Base-by-base conservation (phyloP, 2,888 invertebrate species). In the Alentia gelatinosa region DNA sequence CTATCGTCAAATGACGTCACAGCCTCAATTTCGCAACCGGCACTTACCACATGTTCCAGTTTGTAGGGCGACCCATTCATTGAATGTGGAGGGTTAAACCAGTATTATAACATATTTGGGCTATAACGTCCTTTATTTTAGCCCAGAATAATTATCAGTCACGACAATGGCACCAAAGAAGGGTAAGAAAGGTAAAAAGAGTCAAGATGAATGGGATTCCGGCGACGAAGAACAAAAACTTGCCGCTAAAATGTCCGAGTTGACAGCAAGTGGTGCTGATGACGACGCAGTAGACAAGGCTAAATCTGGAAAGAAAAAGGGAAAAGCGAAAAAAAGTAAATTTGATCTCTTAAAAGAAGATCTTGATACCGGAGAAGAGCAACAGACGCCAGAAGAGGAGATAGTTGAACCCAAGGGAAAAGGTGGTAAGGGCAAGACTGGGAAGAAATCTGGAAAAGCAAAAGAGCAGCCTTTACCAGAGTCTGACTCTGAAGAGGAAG, bases 201-300 rank as follows among this genome's bases (percentile, higher is more conserved):
- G 15, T 23, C 42, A 74, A 33, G 75, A 63, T 19, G 90, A 90
- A 9, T 91, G 42, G 26, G 83, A 63, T 30, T 83, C 84, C 26
- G 91, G 74, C 30, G 91, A 89, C 5, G 92, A 90, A 26, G 90
- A 89, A n/a, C 33, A 86, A 56, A 40, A 90, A 68, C 56, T 92
- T n/a, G 40, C 84, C 19, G 89, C 83, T 12, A 90, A 89, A 90
- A 94, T 94, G 94, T 94, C 94, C 90, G 90, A 92, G 63, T 84
- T 94, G 90, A 56, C 92, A 63, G 92, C 93, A 23, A 93, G 93
- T 12, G 92, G 92, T 12, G 92, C 5, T 47, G 86, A 86, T 12
- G 86, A 42, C 47, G 50, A 86, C 15, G 23, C 42, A 42, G 47
- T 26, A 42, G 75, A 23, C 4, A 86, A 42, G 74, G 30, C 35